Evolutionary conservation across 2,113 vertebrate genomes (phyloP), one percentile per base, ranked within the genome.

Genomic region (Embiotoca jacksoni): DNA sequence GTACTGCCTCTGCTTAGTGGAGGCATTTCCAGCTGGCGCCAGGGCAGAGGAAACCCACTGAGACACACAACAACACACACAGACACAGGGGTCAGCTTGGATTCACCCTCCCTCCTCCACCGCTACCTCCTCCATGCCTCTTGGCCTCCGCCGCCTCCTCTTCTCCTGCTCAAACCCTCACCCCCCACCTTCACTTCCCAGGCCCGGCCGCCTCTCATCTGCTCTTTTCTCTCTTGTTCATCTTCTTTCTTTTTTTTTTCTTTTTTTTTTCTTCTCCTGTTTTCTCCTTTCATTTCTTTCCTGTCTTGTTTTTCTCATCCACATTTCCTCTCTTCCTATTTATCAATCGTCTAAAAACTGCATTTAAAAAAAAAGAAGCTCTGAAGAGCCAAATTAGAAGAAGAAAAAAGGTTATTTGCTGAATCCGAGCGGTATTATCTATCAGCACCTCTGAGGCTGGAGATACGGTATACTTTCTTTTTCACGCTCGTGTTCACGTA

Each of bases 11-110:
- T 89, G 90, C 90, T 89, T 90, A 91, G 92, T 82, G 90, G 83
- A 92, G 88, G 88, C 92, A 94, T 95, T 94, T 93, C 93, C 93
- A 93, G 88, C 94, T 94, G 94, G 94, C 93, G 94, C 94, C 94
- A 94, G 92, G 60, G 85, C 87, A 89, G 81, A 90, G 88, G 91
- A 92, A 93, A 94, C 94, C 92, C 93, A 94, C 92, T 93, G 94
- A 93, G 89, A 89, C 88, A 88, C 91, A 93, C 91, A 94, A 91
- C 92, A 91, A 94, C 92, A 90, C 90, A 93, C 88, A 93, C 84
- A 94, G 91, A 93, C 93, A 92, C 82, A 88, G 91, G 89, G 90
- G 92, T 93, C 91, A 92, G 85, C 73, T 80, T 62, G 73, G 85
- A 83, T 84, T 80, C 85, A 85, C 81, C 84, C 82, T 87, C 85